These are phyloP conservation scores for Dasyprocta punctata DNA, from an alignment of 2,113 vertebrate genomes.

Conservation along the genomic window DNA sequence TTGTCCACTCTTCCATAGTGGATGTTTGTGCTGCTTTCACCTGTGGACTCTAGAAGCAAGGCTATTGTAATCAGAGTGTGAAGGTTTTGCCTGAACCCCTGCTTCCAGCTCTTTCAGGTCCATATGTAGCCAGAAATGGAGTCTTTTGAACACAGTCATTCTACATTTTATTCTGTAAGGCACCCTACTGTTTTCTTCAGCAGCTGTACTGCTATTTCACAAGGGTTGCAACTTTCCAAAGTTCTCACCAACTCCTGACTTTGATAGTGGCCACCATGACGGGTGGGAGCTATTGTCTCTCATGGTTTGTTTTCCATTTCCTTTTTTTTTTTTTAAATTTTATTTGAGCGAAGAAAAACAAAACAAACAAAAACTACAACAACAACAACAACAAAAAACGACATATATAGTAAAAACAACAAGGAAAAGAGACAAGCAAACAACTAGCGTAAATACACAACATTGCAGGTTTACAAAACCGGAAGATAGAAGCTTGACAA, in stretches of 20 bases:
- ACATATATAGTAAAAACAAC: no score
- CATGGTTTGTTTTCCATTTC: neutral
- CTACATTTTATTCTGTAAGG: neutral
- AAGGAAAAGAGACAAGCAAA: no score
- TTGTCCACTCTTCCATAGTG: neutral
- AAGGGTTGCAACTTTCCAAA: no score
- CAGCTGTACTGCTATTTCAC: neutral
- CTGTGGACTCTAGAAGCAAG: neutral
- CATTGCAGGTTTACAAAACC: no score
- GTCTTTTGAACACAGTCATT: neutral
- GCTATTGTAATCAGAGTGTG: neutral
- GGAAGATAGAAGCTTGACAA: no score
- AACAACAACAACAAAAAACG: no score
- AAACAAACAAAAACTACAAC: no score
- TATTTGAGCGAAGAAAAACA: no score
- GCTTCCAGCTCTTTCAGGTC: neutral
- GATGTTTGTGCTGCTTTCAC: neutral
- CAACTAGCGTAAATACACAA: no score
- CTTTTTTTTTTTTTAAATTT: no score
- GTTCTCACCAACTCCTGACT: neutral
- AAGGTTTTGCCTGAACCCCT: no score
- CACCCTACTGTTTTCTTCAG: neutral
- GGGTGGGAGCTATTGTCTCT: neutral
- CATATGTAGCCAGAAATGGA: neutral
- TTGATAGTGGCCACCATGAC: neutral